Percentiles rank a stretch among this genome's conserved stretches.
Conservation (phyloP, 1,140 invertebrate species). For the Drosophila melanica region DNA sequence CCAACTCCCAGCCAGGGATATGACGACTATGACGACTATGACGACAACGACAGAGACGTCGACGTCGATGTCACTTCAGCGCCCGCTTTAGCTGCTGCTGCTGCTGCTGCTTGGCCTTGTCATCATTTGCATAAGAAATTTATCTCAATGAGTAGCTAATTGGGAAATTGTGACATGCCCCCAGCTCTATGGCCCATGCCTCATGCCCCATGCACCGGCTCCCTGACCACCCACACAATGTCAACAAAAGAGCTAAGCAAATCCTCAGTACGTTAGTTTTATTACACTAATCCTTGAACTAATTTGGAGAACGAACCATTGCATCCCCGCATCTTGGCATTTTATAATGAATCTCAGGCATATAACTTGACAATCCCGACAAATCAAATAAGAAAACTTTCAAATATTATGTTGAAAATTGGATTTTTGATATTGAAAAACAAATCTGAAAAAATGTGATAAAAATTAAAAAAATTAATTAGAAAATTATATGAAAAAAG, state of each 20-base stretch:
- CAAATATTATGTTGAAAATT: neutral
- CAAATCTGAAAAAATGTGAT: neutral
- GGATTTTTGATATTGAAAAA: neutral
- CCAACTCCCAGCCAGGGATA: constrained; percentile 44
- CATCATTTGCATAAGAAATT: constrained; percentile 82
- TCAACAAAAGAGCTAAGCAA: constrained; percentile 68
- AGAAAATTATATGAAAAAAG: too few relatives aligned
- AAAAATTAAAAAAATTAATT: too few relatives aligned
- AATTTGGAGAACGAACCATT: constrained; percentile 52
- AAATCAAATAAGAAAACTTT: constrained; percentile 2
- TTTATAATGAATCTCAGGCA: constrained; percentile 51
- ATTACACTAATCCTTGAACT: constrained; percentile 79
- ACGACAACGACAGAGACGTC: constrained; percentile 42
- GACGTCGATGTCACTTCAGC: constrained; percentile 70
- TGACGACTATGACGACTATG: constrained; percentile 40
- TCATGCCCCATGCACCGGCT: constrained; percentile 14
- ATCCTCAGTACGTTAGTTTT: constrained; percentile 76
- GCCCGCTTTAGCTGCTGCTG: constrained; percentile 35
- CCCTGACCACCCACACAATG: constrained; percentile 26
- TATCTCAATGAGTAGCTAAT: constrained; percentile 82
- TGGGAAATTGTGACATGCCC: constrained; percentile 77
- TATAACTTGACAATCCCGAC: constrained; percentile 42
- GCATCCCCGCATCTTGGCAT: constrained; percentile 31
- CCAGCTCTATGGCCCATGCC: neutral
- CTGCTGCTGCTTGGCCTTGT: constrained; percentile 67